A percentile compares a stretch with the other conserved stretches of the same genome.
Conservation (phyloP, 2,797 vertebrate genomes). For the Semotilus atromaculatus region DNA sequence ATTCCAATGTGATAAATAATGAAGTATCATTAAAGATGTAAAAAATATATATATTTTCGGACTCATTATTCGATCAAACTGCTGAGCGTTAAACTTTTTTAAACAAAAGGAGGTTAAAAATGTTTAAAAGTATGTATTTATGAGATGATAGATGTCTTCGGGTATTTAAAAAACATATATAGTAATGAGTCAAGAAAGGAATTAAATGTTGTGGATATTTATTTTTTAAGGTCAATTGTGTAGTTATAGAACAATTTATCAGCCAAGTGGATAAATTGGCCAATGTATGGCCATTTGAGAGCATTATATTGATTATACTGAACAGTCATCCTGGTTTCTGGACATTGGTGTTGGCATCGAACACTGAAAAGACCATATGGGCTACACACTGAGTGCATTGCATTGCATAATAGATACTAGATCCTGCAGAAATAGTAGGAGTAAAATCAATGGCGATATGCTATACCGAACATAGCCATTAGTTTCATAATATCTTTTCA, state of each 20-base stretch:
- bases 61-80: no score
- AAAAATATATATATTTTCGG: no score
- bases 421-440: not conserved
- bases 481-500: constrained; percentile 1
- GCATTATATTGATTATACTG: not conserved
- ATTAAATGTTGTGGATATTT: not conserved
- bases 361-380: not conserved
- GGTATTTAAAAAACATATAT: not conserved
- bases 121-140: not conserved
- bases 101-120: not conserved
- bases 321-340: not conserved
- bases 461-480: not conserved
- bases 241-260: not conserved
- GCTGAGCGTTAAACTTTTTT: not conserved
- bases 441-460: not conserved
- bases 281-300: not conserved
- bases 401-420: not conserved
- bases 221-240: not conserved
- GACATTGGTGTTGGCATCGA: not conserved
- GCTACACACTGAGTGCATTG: not conserved
- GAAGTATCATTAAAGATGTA: no score
- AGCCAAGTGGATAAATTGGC: not conserved
- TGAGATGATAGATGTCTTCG: not conserved
- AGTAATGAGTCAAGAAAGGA: not conserved
- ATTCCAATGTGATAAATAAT: no score